Base-by-base conservation (phyloP, 2,888 invertebrate species). In the Barypeithes pellucidus region DNA sequence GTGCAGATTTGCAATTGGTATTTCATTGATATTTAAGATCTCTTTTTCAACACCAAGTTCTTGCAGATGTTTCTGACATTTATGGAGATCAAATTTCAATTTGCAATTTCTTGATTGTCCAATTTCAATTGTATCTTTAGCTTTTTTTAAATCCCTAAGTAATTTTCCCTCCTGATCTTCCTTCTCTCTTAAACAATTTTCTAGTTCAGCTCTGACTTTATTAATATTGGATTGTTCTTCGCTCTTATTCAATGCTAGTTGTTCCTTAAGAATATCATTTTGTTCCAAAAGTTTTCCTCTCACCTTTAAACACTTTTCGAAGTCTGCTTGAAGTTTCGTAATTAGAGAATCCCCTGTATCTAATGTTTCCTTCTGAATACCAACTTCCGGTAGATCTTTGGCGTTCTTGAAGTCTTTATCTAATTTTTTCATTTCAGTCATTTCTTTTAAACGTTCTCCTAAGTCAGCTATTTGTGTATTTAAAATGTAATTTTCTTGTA, bases 121-220 rank as follows among this genome's bases (percentile, higher is more conserved):
- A 43, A 78, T 75, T 3, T 76, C 75, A 14, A 82, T 77, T 65
- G 73, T 77, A 5, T 79, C 75, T 47, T 79, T 77, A 3, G 79
- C 77, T 72, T 76, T 75, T 12, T 39, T 39, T 39, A 39, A 39
- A 12, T 39, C 39, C 39, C 1, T n/a, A 12, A 39, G 50, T 45
- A 69, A 36, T 18, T 16, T 47, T 52, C 62, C 62, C 16, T 62
- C 22, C 29, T 62, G 52, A 22, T 16, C 41, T 41, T 57, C 63
- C 29, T 69, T 60, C 52, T 73, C 67, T 43, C 60, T 62, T 36
- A 73, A 50, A 52, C 60, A 71, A 18, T 61, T 57, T 16, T 70
- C 60, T 22, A 77, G 43, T n/a, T 77, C 61, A 9, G 12, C 18
- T 67, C 65, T 73, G 52, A 75, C 3, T 4, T 65, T 70, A 43